These are phyloP conservation scores for Bibio marci DNA, from an alignment of 2,888 invertebrate genomes.

Conservation along the genomic window DNA sequence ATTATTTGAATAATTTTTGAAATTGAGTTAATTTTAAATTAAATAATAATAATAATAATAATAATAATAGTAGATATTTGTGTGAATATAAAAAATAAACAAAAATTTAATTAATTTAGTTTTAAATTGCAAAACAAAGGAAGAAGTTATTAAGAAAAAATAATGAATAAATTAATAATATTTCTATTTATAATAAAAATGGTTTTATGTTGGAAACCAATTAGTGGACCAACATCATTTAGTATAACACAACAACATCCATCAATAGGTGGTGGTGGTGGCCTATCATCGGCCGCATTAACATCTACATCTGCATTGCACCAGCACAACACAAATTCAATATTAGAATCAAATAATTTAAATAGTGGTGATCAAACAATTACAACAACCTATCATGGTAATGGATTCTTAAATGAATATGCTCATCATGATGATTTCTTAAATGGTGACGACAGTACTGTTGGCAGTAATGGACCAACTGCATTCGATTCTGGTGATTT, in stretches of 20 bases:
- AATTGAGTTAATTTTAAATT: too few relatives aligned
- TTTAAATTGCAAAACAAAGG: too few relatives aligned
- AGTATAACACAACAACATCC: slow-evolving; percentile 26
- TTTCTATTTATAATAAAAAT: neutral
- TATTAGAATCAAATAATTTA: neutral
- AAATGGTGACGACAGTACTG: neutral
- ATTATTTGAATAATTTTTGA: too few relatives aligned
- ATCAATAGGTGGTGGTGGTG: too few relatives aligned
- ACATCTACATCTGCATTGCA: too few relatives aligned
- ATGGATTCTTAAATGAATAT: slow-evolving; percentile 4
- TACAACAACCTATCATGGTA: slow-evolving; percentile 1
- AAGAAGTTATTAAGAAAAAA: too few relatives aligned
- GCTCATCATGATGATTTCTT: neutral
- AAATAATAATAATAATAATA: too few relatives aligned
- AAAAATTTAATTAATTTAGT: too few relatives aligned
- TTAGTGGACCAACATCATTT: slow-evolving; percentile 14
- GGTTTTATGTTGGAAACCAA: slow-evolving; percentile 18
- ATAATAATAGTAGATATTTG: too few relatives aligned
- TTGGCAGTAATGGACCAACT: neutral
- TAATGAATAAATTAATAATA: neutral
- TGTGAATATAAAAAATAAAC: too few relatives aligned
- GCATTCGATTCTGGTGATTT: too few relatives aligned
- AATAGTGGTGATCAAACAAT: neutral
- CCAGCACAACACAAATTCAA: neutral
- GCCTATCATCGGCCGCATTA: too few relatives aligned